Evolutionary conservation across 2,113 vertebrate genomes (phyloP).

Genomic region (Ornithorhynchus anatinus): DNA sequence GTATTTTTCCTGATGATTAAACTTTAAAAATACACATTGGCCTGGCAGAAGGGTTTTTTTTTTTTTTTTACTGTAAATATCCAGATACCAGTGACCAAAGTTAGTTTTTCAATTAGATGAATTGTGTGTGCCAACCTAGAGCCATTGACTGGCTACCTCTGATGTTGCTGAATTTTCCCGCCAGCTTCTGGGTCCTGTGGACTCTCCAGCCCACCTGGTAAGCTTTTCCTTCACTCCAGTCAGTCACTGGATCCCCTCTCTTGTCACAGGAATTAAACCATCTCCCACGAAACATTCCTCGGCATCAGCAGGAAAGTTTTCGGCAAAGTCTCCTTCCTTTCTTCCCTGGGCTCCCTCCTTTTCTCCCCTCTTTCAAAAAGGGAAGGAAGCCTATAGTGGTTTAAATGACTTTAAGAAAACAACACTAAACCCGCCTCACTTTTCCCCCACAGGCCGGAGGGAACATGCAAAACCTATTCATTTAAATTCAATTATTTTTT

Average conservation of each 20-base stretch:
- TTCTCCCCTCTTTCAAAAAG: neutral
- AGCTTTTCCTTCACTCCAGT: no score
- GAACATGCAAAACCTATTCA: conserved; percentile 44
- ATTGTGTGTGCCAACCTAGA: no score
- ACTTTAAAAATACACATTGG: no score
- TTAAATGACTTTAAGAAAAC: conserved; percentile 40
- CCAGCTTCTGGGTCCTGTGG: no score
- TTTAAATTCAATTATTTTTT: conserved; percentile 67
- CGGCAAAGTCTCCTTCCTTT: conserved; percentile 31
- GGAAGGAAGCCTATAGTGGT: conserved; percentile 24
- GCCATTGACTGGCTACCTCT: no score
- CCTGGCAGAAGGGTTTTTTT: no score
- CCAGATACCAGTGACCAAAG: no score
- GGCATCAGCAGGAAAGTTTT: conserved; percentile 43
- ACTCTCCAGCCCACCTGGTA: no score
- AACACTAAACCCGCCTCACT: neutral
- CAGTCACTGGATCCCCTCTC: conserved; percentile 17
- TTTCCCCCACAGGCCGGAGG: conserved; percentile 43
- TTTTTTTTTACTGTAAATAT: no score
- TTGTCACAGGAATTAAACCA: neutral
- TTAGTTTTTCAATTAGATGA: no score
- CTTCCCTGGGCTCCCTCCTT: neutral
- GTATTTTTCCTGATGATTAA: no score
- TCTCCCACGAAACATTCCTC: neutral
- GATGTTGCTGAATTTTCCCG: no score